These are phyloP conservation scores for Ceyx erithaca DNA, from an alignment of 2,797 vertebrate genomes.

Conservation along the genomic window DNA sequence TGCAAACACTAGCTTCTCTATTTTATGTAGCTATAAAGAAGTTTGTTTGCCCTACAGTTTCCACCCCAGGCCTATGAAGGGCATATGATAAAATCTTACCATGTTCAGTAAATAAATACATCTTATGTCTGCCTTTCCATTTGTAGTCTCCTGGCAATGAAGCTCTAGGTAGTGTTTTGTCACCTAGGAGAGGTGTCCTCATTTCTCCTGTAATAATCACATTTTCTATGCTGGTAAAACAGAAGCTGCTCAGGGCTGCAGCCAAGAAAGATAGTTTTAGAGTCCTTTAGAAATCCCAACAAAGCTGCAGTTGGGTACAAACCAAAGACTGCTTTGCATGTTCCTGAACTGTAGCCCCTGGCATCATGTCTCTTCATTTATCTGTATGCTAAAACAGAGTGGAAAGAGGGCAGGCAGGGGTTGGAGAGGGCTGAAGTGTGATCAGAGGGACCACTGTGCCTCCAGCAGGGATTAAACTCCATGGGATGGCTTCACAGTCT, in stretches of 20 bases:
- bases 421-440: not conserved
- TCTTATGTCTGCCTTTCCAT: not conserved
- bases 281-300: not conserved
- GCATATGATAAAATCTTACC: not conserved
- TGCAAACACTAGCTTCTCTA: not conserved
- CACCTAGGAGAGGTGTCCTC: not conserved
- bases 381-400: not conserved
- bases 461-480: not conserved
- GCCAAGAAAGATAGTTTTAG: not conserved
- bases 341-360: not conserved
- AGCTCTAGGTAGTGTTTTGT: not conserved
- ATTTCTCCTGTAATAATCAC: not conserved
- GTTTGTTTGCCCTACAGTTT: not conserved
- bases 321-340: not conserved
- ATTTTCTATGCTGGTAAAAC: not conserved
- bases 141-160: not conserved
- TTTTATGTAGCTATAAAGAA: not conserved
- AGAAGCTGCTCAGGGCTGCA: not conserved
- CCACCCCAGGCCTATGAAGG: not conserved
- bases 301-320: not conserved
- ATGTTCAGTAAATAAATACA: not conserved
- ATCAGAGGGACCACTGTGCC: not conserved
- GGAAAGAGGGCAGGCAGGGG: not conserved
- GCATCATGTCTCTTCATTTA: not conserved
- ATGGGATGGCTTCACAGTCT: not conserved